Conservation (phyloP, 2,888 invertebrate genomes). For the Drosophila flavopinicola region DNA sequence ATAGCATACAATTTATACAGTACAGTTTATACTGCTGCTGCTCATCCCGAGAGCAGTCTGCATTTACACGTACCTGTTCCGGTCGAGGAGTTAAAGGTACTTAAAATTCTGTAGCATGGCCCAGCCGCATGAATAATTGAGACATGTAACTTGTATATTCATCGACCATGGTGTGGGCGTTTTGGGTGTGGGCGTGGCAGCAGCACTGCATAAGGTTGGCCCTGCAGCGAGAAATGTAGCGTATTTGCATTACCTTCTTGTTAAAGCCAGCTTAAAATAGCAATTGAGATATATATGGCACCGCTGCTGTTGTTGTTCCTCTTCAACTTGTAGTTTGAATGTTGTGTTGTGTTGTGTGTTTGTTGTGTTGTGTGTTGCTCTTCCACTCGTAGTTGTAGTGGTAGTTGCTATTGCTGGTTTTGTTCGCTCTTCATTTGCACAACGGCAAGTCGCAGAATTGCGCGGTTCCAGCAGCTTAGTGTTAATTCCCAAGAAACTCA, state of each 20-base stretch:
- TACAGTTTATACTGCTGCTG: too few relatives aligned
- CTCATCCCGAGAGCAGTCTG: too few relatives aligned
- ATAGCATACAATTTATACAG: too few relatives aligned
- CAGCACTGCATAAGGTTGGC: not conserved
- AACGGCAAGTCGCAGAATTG: conserved; percentile 6
- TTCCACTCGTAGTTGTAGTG: conserved; percentile 5
- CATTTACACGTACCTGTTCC: not conserved
- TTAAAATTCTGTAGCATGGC: not conserved
- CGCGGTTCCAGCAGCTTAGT: conserved; percentile 60
- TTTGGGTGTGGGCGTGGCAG: conserved; percentile 7
- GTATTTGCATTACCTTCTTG: conserved; percentile 66
- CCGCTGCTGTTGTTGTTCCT: conserved; percentile 4
- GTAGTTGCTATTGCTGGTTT: conserved; percentile 8
- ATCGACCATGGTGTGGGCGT: not conserved
- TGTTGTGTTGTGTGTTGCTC: not conserved
- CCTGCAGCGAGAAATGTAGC: conserved; percentile 8
- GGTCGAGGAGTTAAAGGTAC: not conserved
- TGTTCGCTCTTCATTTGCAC: conserved; percentile 41
- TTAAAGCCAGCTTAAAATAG: conserved; percentile 49
- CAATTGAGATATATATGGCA: conserved; percentile 49
- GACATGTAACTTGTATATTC: not conserved
- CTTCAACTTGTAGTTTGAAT: not conserved
- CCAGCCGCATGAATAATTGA: conserved; percentile 32
- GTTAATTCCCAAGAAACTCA: conserved; percentile 70
- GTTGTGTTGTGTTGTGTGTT: not conserved